phyloP scores from a whole-genome alignment of 1,140 invertebrate genomes.

The Hylyphantes graminicola region DNA sequence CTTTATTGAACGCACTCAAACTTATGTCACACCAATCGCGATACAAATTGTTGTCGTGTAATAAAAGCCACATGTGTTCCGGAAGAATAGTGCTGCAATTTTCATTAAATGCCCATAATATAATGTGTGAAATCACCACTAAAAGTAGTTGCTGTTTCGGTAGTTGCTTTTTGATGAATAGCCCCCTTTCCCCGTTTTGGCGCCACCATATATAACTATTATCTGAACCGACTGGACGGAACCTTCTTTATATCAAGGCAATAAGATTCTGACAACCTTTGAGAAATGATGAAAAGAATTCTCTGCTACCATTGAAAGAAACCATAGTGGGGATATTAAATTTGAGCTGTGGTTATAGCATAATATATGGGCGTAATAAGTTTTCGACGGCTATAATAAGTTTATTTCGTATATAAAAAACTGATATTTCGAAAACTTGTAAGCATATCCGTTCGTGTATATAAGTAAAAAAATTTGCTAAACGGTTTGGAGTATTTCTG shows the following conservation, averaged over 20 bases:
- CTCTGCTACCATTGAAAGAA: constrained; percentile 30
- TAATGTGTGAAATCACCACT: constrained; percentile 3
- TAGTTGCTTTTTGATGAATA: constrained; percentile 30
- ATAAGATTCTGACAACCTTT: constrained; percentile 37
- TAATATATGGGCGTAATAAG: constrained; percentile 23
- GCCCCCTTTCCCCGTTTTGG: constrained; percentile 19
- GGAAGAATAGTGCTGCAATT: neutral
- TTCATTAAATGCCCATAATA: constrained; percentile 8
- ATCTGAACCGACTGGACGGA: constrained; percentile 17
- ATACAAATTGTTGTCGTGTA: too few relatives aligned
- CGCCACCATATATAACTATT: constrained; percentile 51
- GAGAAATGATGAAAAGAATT: constrained; percentile 33
- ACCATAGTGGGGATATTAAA: constrained; percentile 33
- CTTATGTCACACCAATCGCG: too few relatives aligned
- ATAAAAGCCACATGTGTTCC: too few relatives aligned
- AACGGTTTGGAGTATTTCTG: too few relatives aligned
- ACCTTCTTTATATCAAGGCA: constrained; percentile 44
- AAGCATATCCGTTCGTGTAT: too few relatives aligned
- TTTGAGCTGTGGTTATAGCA: constrained; percentile 26
- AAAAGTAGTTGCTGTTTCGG: constrained; percentile 7
- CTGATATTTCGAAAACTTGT: too few relatives aligned
- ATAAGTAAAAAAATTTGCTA: too few relatives aligned
- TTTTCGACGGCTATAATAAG: constrained; percentile 1
- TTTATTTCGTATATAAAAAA: constrained; percentile 15
- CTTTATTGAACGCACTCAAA: too few relatives aligned